Evolutionary conservation across 1,140 invertebrate species (phyloP), one percentile per base, ranked within the genome.

Genomic region (Saxidomus purpurata): DNA sequence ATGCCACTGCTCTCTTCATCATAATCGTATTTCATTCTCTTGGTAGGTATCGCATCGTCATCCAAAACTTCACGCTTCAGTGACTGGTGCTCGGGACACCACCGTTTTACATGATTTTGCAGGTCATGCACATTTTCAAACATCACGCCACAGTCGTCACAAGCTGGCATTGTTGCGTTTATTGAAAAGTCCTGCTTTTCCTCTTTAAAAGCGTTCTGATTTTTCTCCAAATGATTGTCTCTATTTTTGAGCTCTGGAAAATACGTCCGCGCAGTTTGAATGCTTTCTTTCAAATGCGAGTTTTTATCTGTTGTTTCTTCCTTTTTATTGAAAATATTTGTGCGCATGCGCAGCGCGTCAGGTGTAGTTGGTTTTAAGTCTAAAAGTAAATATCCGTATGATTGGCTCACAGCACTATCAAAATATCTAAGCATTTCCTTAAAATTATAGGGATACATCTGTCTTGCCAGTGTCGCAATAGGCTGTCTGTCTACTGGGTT

Each of bases 401-500:
- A n/a, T n/a, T n/a, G n/a, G n/a, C n/a, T n/a, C n/a, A n/a, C n/a
- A n/a, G n/a, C n/a, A n/a, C n/a, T n/a, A n/a, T n/a, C n/a, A n/a
- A n/a, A n/a, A n/a, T n/a, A n/a, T n/a, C n/a, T n/a, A n/a, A n/a
- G n/a, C n/a, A n/a, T n/a, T n/a, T n/a, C n/a, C n/a, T n/a, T n/a
- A n/a, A n/a, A n/a, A n/a, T n/a, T n/a, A n/a, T n/a, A n/a, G n/a
- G n/a, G n/a, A 76, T 63, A 28, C 52, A 67, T 61, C n/a, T 79
- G 71, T 22, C 74, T 77, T 28, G 52, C 49, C 74, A 43, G 22
- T 0, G 63, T 87, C 74, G 49, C 49, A 19, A 25, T 43, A 17
- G 17, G 69, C 13, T 36, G 81, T 59, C 77, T 77, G 34, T 85
- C 88, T 25, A 84, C 38, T 9, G 80, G 88, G 43, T 89, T 89